Base-by-base conservation (phyloP, 2,113 vertebrate species). In the Amblyopsis rosae region DNA sequence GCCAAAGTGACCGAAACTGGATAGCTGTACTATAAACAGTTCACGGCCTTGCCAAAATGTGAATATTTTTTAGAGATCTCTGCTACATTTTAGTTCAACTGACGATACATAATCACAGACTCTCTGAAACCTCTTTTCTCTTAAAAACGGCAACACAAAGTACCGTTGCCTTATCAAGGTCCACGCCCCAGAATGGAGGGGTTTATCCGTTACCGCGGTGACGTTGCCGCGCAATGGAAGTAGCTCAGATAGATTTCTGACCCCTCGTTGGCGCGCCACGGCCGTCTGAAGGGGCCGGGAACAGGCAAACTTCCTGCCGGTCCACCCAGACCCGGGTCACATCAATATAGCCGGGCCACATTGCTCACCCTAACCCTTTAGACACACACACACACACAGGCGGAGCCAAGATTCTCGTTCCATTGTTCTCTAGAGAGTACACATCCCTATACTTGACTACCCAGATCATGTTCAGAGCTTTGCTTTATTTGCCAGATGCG, bases 341-440 rank as follows among this genome's bases (percentile, higher is more conserved):
- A 62, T 83, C 76, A 77, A 82, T 33, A 35, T 72, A 12, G 70
- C 66, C 65, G 66, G 81, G 73, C 80, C 80, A 58, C 77, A 76
- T 78, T 9, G 77, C 82, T 79, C 79, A 82, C 80, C 82, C 82
- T 74, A 69, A 81, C 73, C 76, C 70, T 71, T 51, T 45, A 65
- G 70, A 12, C 73, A 75, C 79, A 64, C 77, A 41, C 35, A 41
- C 35, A 41, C 87, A 82, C 77, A 51, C 19, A 0, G 69, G 50
- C 60, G 0, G 51, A 12, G 76, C 81, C 79, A 80, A 86, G 67
- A 77, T 72, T 26, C 69, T 85, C 69, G 19, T 70, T 86, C 78
- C 76, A 88, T 90, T 90, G 87, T 90, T 90, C 87, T 87, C 72
- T 49, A 57, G 83, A 82, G 80, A 55, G 65, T 35, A 79, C 47